These are phyloP conservation scores for Venustaconcha ellipsiformis DNA, from an alignment of 1,140 invertebrate genomes.

Conservation along the genomic window DNA sequence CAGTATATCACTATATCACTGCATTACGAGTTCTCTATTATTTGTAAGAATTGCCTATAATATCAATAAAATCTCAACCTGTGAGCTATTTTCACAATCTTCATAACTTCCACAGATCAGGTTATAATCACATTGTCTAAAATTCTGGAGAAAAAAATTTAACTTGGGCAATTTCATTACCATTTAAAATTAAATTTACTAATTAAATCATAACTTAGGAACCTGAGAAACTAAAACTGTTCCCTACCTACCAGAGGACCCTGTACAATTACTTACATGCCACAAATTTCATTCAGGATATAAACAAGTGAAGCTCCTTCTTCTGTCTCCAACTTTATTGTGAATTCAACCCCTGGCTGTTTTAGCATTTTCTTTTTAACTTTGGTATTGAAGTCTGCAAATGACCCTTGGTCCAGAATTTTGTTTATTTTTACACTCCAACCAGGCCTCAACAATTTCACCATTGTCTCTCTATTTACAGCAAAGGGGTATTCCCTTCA, in stretches of 20 bases:
- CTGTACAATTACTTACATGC: slow-evolving; percentile 18
- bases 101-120: too few relatives aligned
- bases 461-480: not conserved
- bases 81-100: too few relatives aligned
- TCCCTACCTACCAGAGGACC: not conserved
- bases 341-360: slow-evolving; percentile 7
- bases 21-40: too few relatives aligned
- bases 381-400: slow-evolving; percentile 3
- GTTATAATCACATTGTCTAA: too few relatives aligned
- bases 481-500: too few relatives aligned
- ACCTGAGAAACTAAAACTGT: not conserved
- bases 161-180: too few relatives aligned
- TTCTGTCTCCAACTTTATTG: slow-evolving; percentile 7
- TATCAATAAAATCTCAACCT: too few relatives aligned
- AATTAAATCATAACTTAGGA: too few relatives aligned
- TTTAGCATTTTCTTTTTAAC: slow-evolving; percentile 1
- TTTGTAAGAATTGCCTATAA: too few relatives aligned
- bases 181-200: too few relatives aligned
- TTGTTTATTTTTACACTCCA: slow-evolving; percentile 4
- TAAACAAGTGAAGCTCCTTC: slow-evolving; percentile 2
- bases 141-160: too few relatives aligned
- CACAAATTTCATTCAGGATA: slow-evolving; percentile 17
- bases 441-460: not conserved
- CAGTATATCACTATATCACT: too few relatives aligned
- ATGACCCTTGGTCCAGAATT: not conserved